A percentile compares a stretch with the other conserved stretches of the same genome.
phyloP scores from a whole-genome alignment of 2,113 vertebrate species.

The Corythoichthys haematopterus region DNA sequence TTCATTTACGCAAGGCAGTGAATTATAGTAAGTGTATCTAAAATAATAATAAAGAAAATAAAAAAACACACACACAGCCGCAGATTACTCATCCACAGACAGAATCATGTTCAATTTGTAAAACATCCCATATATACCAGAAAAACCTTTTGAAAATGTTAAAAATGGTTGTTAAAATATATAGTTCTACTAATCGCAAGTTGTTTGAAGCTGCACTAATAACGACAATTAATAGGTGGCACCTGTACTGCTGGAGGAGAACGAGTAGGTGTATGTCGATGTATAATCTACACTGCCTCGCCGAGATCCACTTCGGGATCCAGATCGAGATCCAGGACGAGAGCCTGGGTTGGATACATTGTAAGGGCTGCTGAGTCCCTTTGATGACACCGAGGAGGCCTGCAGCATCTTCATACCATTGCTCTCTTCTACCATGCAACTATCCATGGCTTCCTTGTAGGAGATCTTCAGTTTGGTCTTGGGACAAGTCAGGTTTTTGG shows the following conservation, averaged over 20 bases:
- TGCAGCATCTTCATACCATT: slow-evolving; percentile 89
- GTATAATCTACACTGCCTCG: slow-evolving; percentile 92
- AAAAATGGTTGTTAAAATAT: slow-evolving; percentile 16
- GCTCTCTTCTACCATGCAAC: slow-evolving; percentile 94
- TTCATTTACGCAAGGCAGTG: slow-evolving; percentile 5
- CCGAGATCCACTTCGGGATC: slow-evolving; percentile 77
- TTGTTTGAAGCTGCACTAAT: slow-evolving; percentile 29
- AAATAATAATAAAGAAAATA: slow-evolving; percentile 3
- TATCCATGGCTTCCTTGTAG: slow-evolving; percentile 92
- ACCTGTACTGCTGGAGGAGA: slow-evolving; percentile 30
- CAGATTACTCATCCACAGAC: slow-evolving; percentile 17
- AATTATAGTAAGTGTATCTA: slow-evolving; percentile 8
- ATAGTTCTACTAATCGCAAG: slow-evolving; percentile 8
- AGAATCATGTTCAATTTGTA: slow-evolving; percentile 6
- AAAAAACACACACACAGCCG: slow-evolving; percentile 30
- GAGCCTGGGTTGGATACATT: slow-evolving; percentile 88
- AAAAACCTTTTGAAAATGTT: slow-evolving; percentile 11
- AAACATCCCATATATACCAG: slow-evolving; percentile 11
- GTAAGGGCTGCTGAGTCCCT: slow-evolving; percentile 96
- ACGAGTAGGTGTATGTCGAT: slow-evolving; percentile 66
- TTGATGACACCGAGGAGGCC: slow-evolving; percentile 88
- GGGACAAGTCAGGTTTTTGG: slow-evolving; percentile 90
- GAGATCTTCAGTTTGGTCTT: slow-evolving; percentile 98
- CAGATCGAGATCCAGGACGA: slow-evolving; percentile 81
- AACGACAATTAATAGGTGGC: slow-evolving; percentile 32